phyloP scores from a whole-genome alignment of 2,797 vertebrate genomes.

The Sebastes matsubarae region DNA sequence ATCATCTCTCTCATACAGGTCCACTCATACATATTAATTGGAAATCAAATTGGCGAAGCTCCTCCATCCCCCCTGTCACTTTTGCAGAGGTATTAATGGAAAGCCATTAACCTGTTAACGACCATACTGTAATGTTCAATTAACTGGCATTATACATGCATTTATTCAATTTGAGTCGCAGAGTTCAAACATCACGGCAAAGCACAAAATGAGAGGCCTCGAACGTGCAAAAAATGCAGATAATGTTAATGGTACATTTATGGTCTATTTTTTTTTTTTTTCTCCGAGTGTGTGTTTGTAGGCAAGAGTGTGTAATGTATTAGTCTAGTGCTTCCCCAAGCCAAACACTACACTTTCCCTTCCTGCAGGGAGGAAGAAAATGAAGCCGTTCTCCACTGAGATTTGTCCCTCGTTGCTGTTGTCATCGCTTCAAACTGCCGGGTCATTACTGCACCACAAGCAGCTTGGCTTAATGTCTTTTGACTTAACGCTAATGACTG shows the following conservation, averaged over 20 bases:
- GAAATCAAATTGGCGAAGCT: constrained; percentile 69
- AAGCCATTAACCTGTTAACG: constrained; percentile 76
- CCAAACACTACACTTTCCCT: constrained; percentile 29
- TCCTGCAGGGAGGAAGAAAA: constrained; percentile 47
- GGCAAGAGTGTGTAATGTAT: background rate
- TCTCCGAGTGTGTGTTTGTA: background rate
- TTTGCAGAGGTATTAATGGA: constrained; percentile 69
- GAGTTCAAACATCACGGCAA: constrained; percentile 44
- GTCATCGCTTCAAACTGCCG: constrained; percentile 73
- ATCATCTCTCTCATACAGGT: constrained; percentile 51
- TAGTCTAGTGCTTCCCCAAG: constrained; percentile 28
- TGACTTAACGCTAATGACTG: constrained; percentile 79
- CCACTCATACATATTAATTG: constrained; percentile 75
- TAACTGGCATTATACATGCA: constrained; percentile 57
- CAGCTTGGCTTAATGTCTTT: constrained; percentile 77
- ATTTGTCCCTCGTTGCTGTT: constrained; percentile 65
- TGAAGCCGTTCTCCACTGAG: constrained; percentile 53
- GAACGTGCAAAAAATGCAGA: constrained; percentile 20
- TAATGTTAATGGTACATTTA: background rate
- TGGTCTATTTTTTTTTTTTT: background rate
- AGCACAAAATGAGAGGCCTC: constrained; percentile 12
- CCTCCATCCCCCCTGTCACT: constrained; percentile 43
- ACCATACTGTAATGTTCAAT: constrained; percentile 62
- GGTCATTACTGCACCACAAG: constrained; percentile 77
- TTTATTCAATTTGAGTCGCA: constrained; percentile 53